A percentile compares a stretch with the other conserved stretches of the same genome.
phyloP scores from a whole-genome alignment of 2,113 vertebrate genomes.

The Lepisosteus oculatus region DNA sequence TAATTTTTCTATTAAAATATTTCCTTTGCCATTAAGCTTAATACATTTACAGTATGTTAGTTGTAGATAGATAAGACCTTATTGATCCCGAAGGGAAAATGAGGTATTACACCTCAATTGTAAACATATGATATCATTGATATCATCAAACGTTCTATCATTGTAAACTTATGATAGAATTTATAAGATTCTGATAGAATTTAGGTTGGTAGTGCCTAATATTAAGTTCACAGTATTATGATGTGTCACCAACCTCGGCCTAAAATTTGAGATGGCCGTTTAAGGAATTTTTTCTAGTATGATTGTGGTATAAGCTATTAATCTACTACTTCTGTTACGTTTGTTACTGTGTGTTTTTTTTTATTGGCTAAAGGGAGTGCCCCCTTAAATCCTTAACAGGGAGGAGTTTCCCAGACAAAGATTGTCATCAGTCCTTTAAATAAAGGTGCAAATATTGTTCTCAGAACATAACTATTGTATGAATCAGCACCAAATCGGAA shows the following conservation, averaged over 20 bases:
- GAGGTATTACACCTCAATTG: too few species aligned
- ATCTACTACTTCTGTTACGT: not conserved
- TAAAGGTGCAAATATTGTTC: slow-evolving; percentile 1
- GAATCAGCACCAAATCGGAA: slow-evolving; percentile 3
- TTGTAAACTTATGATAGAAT: too few species aligned
- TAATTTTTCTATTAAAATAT: too few species aligned
- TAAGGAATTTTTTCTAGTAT: not conserved
- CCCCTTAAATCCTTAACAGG: slow-evolving; percentile 2
- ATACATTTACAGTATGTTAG: too few species aligned
- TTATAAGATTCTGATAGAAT: too few species aligned
- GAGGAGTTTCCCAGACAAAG: slow-evolving; percentile 4
- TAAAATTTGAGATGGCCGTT: not conserved
- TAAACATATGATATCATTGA: too few species aligned
- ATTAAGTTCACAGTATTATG: too few species aligned
- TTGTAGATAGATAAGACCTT: too few species aligned
- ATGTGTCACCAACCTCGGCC: not conserved
- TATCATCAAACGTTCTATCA: too few species aligned
- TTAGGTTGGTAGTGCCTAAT: too few species aligned
- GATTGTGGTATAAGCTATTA: not conserved
- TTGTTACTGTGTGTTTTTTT: not conserved
- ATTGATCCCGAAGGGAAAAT: too few species aligned
- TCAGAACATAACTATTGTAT: not conserved
- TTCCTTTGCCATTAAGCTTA: too few species aligned
- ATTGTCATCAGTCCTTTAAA: slow-evolving; percentile 3
- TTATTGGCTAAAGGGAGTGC: not conserved